Conservation (phyloP, 2,113 vertebrate genomes). For the Lanius ludovicianus region DNA sequence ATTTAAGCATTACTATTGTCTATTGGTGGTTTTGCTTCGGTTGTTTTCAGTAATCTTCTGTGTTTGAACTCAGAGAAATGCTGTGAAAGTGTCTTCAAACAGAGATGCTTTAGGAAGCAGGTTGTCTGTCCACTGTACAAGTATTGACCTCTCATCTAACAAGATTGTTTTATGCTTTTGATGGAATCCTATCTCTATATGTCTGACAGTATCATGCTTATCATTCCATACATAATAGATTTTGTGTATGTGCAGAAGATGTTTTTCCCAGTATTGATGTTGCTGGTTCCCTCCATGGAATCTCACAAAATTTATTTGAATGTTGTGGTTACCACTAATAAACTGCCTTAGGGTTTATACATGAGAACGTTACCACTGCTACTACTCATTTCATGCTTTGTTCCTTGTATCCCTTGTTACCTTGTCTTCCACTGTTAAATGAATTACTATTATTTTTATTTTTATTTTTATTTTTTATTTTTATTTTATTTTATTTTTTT, state of each 20-base stretch:
- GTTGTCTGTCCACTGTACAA: slow-evolving; percentile 16
- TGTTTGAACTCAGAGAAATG: background rate
- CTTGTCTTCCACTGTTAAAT: background rate
- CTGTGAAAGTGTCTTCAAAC: background rate
- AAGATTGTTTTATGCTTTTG: background rate
- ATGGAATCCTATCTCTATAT: background rate
- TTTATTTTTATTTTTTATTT: background rate
- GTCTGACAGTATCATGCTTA: background rate
- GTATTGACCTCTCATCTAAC: background rate
- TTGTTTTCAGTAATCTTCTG: background rate
- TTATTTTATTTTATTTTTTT: background rate
- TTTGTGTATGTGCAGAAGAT: background rate
- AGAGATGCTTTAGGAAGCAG: background rate
- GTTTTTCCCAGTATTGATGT: background rate
- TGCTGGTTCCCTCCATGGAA: background rate
- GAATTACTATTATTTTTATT: background rate
- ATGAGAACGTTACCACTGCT: background rate
- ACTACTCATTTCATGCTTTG: background rate
- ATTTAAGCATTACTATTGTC: background rate
- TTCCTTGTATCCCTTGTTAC: background rate
- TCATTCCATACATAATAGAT: background rate
- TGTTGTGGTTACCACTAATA: background rate
- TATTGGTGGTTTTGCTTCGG: background rate
- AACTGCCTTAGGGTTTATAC: background rate
- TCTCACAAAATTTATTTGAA: background rate